Conservation (phyloP, 2,113 vertebrate genomes). For the Sceloporus undulatus region DNA sequence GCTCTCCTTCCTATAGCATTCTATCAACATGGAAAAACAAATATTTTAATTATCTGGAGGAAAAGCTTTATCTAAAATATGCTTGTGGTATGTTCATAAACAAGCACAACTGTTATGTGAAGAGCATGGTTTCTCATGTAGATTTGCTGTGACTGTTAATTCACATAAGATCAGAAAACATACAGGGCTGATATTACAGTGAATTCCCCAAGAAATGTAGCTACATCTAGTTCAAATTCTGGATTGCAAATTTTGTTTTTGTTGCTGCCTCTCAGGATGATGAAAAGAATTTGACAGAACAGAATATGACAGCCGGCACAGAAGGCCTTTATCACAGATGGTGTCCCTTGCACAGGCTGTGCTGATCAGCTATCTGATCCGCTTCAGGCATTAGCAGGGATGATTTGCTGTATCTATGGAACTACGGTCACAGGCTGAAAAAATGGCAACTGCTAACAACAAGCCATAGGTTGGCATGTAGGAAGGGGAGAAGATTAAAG, state of each 20-base stretch:
- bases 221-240: constrained; percentile 34
- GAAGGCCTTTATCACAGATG: constrained; percentile 27
- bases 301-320: constrained; percentile 34
- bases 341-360: background rate
- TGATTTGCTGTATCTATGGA: constrained; percentile 64
- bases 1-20: constrained; percentile 25
- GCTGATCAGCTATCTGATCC: constrained; percentile 37
- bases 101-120: constrained; percentile 36
- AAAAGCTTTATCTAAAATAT: background rate
- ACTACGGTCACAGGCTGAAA: constrained; percentile 55
- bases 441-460: constrained; percentile 60
- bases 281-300: constrained; percentile 55
- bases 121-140: constrained; percentile 33
- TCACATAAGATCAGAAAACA: constrained; percentile 33
- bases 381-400: constrained; percentile 52
- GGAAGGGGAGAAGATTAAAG: constrained; percentile 48
- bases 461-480: constrained; percentile 50
- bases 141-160: constrained; percentile 56
- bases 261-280: constrained; percentile 39
- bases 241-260: constrained; percentile 43
- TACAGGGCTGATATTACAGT: constrained; percentile 29
- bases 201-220: constrained; percentile 33
- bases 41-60: constrained; percentile 16
- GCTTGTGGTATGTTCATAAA: constrained; percentile 27
- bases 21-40: constrained; percentile 25